A percentile compares a stretch with the other conserved stretches of the same genome.
Conservation (phyloP, 2,888 invertebrate genomes). For the Drosophila meridionalis region DNA sequence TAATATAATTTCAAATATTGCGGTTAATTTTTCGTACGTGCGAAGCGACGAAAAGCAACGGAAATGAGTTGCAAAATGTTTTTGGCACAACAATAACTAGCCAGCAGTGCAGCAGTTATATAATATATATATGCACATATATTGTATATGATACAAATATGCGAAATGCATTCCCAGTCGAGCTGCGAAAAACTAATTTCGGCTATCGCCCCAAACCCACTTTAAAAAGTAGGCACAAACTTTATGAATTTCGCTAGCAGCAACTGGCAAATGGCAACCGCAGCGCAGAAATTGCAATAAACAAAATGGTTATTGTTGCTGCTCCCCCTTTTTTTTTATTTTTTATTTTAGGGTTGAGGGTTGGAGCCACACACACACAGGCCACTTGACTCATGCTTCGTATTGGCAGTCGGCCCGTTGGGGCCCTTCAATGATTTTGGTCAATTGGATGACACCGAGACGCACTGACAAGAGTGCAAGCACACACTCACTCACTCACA, state of each 20-base stretch:
- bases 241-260: constrained; percentile 66
- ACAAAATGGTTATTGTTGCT: constrained; percentile 62
- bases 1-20: constrained; percentile 78
- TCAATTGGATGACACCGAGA: constrained; percentile 59
- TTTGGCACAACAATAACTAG: constrained; percentile 32
- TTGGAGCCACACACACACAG: constrained; percentile 7
- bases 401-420: constrained; percentile 7
- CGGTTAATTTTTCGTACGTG: constrained; percentile 66
- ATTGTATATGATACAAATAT: constrained; percentile 3
- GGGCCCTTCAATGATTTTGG: constrained; percentile 58
- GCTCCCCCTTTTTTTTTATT: constrained; percentile 15
- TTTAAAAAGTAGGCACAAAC: constrained; percentile 43
- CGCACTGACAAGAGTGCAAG: constrained; percentile 20
- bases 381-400: constrained; percentile 40
- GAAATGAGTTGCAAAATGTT: constrained; percentile 62
- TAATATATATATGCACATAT: neutral
- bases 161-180: constrained; percentile 41
- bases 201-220: constrained; percentile 24
- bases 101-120: constrained; percentile 33
- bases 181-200: constrained; percentile 61
- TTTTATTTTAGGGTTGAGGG: constrained; percentile 11
- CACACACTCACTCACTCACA: neutral
- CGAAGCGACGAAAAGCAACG: constrained; percentile 14
- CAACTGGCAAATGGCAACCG: constrained; percentile 34
- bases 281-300: constrained; percentile 64